Evolutionary conservation across 2,888 invertebrate genomes (phyloP).

Genomic region (Leptinotarsa juncta): DNA sequence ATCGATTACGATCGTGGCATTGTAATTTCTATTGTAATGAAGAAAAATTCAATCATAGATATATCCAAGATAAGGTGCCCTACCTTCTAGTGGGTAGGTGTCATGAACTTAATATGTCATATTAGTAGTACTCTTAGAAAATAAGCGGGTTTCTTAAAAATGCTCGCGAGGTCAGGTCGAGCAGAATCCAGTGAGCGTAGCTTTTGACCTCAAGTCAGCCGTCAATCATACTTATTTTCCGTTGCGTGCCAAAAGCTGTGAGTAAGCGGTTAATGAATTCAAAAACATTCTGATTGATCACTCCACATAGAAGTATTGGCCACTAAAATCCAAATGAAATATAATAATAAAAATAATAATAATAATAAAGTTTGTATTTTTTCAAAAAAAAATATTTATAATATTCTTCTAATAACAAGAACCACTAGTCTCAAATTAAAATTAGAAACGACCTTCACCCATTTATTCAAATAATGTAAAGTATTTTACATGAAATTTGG

Average conservation of each 20-base stretch:
- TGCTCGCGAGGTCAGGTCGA: slow-evolving; percentile 11
- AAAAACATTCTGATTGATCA: neutral
- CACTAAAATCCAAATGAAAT: neutral
- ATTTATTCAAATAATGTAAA: no score
- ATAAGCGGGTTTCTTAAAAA: neutral
- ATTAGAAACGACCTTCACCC: no score
- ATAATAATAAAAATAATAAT: no score
- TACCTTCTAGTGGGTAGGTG: slow-evolving; percentile 12
- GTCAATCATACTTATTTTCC: neutral
- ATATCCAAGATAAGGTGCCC: slow-evolving; percentile 15
- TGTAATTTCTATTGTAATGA: slow-evolving; percentile 17
- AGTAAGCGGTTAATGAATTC: neutral
- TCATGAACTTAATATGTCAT: slow-evolving; percentile 12
- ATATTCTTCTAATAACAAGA: no score
- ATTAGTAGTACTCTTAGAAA: neutral
- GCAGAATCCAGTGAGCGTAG: slow-evolving; percentile 4
- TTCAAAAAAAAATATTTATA: no score
- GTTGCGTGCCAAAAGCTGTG: neutral
- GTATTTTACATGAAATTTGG: no score
- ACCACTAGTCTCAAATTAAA: no score
- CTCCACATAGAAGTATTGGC: no score
- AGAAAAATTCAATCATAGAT: slow-evolving; percentile 6
- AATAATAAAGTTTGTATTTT: no score
- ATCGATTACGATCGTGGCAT: slow-evolving; percentile 18
- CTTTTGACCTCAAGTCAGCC: slow-evolving; percentile 15